Percentiles rank a stretch among this genome's conserved stretches.
These are phyloP conservation scores for Rhodinocichla rosea DNA, from an alignment of 2,113 vertebrate genomes.

Conservation along the genomic window DNA sequence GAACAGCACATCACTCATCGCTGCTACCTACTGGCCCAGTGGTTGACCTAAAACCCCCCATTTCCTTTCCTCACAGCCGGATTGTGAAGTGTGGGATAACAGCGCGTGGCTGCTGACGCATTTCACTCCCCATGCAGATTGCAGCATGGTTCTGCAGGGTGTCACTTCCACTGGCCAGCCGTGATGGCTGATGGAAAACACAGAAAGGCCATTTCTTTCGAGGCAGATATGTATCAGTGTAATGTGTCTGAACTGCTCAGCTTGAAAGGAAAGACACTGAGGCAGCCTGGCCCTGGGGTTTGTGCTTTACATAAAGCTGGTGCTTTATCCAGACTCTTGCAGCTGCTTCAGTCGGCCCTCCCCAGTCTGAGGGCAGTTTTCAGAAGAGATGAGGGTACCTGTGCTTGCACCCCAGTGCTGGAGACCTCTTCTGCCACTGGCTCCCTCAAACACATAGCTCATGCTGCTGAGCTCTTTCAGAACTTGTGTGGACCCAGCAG, in stretches of 20 bases:
- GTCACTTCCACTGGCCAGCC: fast-evolving
- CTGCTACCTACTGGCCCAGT: neutral
- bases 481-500: fast-evolving
- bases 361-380: neutral
- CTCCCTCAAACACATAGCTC: neutral
- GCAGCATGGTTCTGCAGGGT: neutral
- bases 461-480: neutral
- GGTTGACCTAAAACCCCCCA: conserved; percentile 5
- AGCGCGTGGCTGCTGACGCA: neutral
- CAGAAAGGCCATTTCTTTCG: neutral
- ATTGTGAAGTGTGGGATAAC: neutral
- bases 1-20: neutral
- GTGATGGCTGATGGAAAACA: neutral
- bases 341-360: neutral
- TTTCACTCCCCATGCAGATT: neutral
- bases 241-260: neutral
- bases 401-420: neutral
- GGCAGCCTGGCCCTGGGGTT: neutral
- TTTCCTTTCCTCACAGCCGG: neutral
- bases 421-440: neutral
- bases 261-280: neutral
- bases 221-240: neutral
- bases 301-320: neutral
- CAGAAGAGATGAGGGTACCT: neutral
- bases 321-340: neutral